Conservation (phyloP, 2,888 invertebrate species). For the Amorpha juglandis region DNA sequence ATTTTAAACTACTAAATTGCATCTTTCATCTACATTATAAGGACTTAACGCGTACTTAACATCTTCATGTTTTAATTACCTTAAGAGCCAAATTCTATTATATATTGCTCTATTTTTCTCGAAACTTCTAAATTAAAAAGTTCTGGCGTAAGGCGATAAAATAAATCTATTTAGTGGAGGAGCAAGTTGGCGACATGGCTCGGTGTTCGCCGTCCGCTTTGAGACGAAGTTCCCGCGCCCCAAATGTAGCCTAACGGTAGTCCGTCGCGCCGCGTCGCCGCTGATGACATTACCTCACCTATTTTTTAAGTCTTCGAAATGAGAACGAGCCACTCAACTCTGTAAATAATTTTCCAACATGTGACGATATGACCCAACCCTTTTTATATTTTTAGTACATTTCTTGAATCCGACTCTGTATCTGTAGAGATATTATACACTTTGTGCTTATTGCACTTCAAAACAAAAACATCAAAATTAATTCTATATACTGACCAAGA, state of each 20-base stretch:
- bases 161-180: constrained; percentile 51
- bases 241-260: constrained; percentile 37
- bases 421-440: too few species aligned
- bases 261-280: too few species aligned
- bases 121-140: constrained; percentile 53
- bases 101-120: not conserved
- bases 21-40: not conserved
- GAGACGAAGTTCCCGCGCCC: constrained; percentile 37
- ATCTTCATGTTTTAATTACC: constrained; percentile 9
- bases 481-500: not conserved
- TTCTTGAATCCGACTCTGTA: too few species aligned
- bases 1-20: not conserved
- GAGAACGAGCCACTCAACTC: constrained; percentile 32
- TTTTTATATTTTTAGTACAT: not conserved
- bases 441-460: not conserved
- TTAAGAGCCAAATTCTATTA: not conserved
- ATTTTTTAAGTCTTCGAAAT: constrained; percentile 30
- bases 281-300: constrained; percentile 32
- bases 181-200: constrained; percentile 46
- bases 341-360: constrained; percentile 30
- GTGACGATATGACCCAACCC: not conserved
- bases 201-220: constrained; percentile 29
- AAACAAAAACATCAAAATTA: not conserved
- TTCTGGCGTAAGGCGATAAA: constrained; percentile 43
- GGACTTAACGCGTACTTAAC: not conserved